phyloP scores from a whole-genome alignment of 2,113 vertebrate species.

The Benitochromis conjunctus region DNA sequence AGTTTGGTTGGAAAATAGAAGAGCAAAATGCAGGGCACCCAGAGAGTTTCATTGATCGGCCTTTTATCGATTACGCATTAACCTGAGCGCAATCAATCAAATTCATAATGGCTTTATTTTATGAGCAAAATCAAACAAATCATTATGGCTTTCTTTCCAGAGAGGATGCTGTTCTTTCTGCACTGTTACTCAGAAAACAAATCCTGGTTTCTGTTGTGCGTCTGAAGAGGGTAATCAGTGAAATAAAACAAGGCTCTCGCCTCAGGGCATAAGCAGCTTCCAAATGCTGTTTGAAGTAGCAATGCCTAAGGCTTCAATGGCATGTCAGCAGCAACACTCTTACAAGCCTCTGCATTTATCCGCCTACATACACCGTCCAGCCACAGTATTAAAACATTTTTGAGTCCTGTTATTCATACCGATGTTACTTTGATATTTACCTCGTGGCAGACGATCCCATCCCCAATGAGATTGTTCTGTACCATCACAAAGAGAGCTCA shows the following conservation, averaged over 20 bases:
- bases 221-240: background rate
- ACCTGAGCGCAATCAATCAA: background rate
- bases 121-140: background rate
- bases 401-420: background rate
- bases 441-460: accelerated
- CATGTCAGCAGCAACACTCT: background rate
- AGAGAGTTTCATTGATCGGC: background rate
- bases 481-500: background rate
- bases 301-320: background rate
- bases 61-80: background rate
- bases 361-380: background rate
- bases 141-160: background rate
- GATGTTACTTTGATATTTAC: background rate
- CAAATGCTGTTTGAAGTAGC: background rate
- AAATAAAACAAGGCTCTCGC: background rate
- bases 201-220: background rate
- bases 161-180: background rate
- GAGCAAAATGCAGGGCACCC: background rate
- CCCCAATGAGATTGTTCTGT: accelerated
- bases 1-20: background rate
- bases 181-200: background rate
- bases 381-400: background rate
- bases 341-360: background rate
- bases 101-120: background rate
- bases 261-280: background rate